phyloP scores from a whole-genome alignment of 2,888 invertebrate genomes.

The Drosophila siamana region DNA sequence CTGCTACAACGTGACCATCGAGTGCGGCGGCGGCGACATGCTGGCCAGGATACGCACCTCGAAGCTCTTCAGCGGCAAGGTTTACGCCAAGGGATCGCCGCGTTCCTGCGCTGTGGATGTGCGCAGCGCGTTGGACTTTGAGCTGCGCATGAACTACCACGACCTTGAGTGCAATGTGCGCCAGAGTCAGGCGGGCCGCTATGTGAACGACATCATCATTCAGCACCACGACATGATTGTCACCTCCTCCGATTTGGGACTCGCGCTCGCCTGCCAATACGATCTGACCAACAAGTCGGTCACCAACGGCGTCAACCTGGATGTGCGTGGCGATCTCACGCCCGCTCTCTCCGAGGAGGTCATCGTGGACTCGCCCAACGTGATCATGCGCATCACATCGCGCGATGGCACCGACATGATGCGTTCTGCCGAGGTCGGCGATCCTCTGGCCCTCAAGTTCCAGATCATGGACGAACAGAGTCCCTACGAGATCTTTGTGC shows the following conservation, averaged over 20 bases:
- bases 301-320: slow-evolving; percentile 94
- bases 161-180: slow-evolving; percentile 97
- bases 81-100: slow-evolving; percentile 92
- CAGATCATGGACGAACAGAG: slow-evolving; percentile 96
- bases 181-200: slow-evolving; percentile 93
- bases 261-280: slow-evolving; percentile 96
- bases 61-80: slow-evolving; percentile 89
- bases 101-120: slow-evolving; percentile 96
- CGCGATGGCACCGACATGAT: slow-evolving; percentile 93
- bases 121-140: slow-evolving; percentile 94
- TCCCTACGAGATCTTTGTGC: slow-evolving; percentile 97
- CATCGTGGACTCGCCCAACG: slow-evolving; percentile 97
- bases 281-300: slow-evolving; percentile 97
- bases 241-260: slow-evolving; percentile 95
- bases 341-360: slow-evolving; percentile 95
- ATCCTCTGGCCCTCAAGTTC: slow-evolving; percentile 95
- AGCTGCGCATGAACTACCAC: slow-evolving; percentile 95
- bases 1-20: slow-evolving; percentile 97
- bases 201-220: slow-evolving; percentile 95
- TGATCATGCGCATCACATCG: slow-evolving; percentile 96
- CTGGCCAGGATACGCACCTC: slow-evolving; percentile 96
- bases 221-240: slow-evolving; percentile 98
- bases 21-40: slow-evolving; percentile 97
- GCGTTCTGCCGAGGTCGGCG: slow-evolving; percentile 95
- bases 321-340: slow-evolving; percentile 94